Evolutionary conservation across 2,113 vertebrate species (phyloP).

Genomic region (Pollimyrus isidori): DNA sequence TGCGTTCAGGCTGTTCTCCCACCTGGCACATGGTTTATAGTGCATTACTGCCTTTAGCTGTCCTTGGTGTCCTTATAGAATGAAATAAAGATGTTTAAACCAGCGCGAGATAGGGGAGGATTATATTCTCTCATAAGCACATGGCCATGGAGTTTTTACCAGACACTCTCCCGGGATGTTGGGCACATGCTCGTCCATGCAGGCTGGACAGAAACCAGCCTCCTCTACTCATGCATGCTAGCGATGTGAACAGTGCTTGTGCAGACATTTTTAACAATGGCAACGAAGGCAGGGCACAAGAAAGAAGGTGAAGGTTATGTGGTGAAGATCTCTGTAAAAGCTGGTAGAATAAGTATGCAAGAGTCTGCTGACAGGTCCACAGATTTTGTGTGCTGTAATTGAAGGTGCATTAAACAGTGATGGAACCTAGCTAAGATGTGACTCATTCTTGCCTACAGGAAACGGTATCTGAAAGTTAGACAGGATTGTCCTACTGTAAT

Average conservation of each 20-base stretch:
- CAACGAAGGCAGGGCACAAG: neutral
- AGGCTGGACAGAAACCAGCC: neutral
- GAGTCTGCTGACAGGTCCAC: neutral
- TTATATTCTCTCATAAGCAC: neutral
- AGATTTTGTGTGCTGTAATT: neutral
- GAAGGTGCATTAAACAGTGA: neutral
- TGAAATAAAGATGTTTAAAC: neutral
- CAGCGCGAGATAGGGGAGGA: neutral
- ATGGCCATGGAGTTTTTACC: neutral
- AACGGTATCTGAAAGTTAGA: neutral
- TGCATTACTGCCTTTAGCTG: neutral
- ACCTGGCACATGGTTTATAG: neutral
- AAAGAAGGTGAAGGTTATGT: neutral
- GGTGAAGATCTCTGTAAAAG: neutral
- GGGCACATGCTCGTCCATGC: neutral
- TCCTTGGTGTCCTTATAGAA: neutral
- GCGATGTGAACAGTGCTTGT: neutral
- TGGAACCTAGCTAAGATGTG: neutral
- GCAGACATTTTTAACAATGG: neutral
- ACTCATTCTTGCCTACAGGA: neutral
- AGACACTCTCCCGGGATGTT: neutral
- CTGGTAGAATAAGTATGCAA: neutral
- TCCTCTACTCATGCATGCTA: neutral
- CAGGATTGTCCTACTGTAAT: neutral
- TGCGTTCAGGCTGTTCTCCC: neutral